A percentile compares a stretch with the other conserved stretches of the same genome.
Conservation (phyloP, 2,797 vertebrate species). For the Xiphorhynchus erythropygius region DNA sequence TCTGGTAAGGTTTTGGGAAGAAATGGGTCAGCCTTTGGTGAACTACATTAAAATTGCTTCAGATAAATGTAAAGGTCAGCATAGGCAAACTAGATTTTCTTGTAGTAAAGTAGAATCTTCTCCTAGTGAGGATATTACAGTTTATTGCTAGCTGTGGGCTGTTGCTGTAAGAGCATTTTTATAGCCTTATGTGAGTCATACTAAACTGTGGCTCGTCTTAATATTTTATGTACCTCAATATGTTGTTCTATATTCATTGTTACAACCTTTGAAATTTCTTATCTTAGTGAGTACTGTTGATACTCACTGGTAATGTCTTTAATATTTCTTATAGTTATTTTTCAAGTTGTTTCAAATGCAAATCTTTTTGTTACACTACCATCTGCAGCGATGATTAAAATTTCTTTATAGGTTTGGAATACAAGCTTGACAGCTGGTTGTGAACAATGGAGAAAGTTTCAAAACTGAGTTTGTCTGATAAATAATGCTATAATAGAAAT, state of each 20-base stretch:
- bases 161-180: conserved; percentile 43
- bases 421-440: neutral
- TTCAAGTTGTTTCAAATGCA: conserved; percentile 1
- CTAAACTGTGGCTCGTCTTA: conserved; percentile 27
- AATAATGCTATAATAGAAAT: neutral
- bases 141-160: conserved; percentile 61
- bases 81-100: conserved; percentile 30
- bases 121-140: conserved; percentile 25
- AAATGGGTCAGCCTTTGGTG: conserved; percentile 7
- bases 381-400: neutral
- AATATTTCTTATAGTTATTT: neutral
- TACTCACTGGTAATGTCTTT: neutral
- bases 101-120: conserved; percentile 3
- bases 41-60: neutral
- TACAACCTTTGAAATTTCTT: conserved; percentile 9
- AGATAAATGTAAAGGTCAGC: conserved; percentile 42
- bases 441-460: neutral
- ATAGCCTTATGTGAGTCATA: neutral
- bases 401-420: neutral
- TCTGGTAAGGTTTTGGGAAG: neutral
- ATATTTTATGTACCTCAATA: conserved; percentile 52
- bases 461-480: neutral
- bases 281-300: neutral
- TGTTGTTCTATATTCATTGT: conserved; percentile 26
- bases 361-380: conserved; percentile 1